Percentiles rank a stretch among this genome's conserved stretches.
These are phyloP conservation scores for Ornithoptera alexandrae DNA, from an alignment of 2,888 invertebrate species.

Conservation along the genomic window DNA sequence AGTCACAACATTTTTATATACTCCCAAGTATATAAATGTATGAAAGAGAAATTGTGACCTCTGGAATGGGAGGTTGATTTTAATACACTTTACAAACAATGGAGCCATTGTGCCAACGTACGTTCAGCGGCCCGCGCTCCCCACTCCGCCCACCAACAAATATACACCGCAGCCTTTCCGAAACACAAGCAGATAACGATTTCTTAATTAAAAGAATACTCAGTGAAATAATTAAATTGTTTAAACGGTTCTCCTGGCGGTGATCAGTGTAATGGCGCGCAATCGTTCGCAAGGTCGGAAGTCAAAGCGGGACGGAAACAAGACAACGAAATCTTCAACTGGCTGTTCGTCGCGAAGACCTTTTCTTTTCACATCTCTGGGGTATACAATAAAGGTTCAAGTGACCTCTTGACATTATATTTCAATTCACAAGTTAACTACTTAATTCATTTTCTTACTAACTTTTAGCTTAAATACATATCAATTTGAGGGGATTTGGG, in stretches of 20 bases:
- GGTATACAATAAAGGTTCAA: too few relatives aligned
- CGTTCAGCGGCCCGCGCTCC: neutral
- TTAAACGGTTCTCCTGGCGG: neutral
- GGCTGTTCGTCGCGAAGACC: too few relatives aligned
- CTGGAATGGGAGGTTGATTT: neutral
- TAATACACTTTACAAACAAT: slow-evolving; percentile 32
- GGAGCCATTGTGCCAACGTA: slow-evolving; percentile 18
- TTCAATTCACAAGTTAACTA: too few relatives aligned
- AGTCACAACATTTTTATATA: neutral
- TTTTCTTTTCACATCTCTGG: too few relatives aligned
- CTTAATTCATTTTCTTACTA: too few relatives aligned
- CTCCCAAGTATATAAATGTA: neutral
- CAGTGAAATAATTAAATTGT: slow-evolving; percentile 1
- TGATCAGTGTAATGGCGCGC: neutral
- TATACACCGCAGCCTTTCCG: neutral
- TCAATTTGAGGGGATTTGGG: too few relatives aligned
- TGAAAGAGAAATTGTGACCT: neutral
- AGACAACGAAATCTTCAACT: neutral
- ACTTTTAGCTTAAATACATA: too few relatives aligned
- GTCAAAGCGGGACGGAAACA: neutral
- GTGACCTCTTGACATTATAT: too few relatives aligned
- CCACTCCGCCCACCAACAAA: neutral
- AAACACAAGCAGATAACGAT: neutral
- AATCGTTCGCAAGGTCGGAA: neutral
- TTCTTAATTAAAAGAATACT: slow-evolving; percentile 1